phyloP scores from a whole-genome alignment of 2,797 vertebrate genomes.

The Falco rusticolus region DNA sequence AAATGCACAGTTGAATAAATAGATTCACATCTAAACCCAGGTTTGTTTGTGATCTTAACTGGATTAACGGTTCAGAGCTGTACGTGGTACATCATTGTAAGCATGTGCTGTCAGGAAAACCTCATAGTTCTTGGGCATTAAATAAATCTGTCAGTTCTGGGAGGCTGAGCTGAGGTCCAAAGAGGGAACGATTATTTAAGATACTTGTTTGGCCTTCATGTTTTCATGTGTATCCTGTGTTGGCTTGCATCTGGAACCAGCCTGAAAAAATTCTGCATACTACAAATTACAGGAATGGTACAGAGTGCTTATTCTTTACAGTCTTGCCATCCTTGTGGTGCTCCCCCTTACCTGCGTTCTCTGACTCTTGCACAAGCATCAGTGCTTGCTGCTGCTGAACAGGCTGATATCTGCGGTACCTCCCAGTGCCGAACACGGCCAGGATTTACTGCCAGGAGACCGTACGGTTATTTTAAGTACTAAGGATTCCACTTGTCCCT shows the following conservation, averaged over 20 bases:
- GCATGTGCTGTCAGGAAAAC: background rate
- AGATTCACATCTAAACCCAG: background rate
- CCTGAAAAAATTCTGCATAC: background rate
- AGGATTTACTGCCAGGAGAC: background rate
- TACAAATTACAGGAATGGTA: background rate
- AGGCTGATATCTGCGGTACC: background rate
- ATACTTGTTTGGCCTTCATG: background rate
- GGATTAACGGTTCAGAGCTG: background rate
- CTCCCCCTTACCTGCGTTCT: background rate
- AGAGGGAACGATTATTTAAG: background rate
- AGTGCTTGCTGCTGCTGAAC: background rate
- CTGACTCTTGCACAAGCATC: background rate
- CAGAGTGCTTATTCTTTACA: background rate
- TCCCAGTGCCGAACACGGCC: background rate
- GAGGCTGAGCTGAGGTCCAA: background rate
- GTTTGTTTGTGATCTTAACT: background rate
- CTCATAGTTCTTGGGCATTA: background rate
- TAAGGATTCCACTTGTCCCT: background rate
- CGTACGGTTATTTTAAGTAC: background rate
- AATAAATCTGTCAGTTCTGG: background rate
- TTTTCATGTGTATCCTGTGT: background rate
- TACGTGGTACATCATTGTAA: background rate
- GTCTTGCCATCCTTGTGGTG: background rate
- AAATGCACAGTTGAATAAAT: background rate
- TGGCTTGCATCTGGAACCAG: background rate